A percentile compares a stretch with the other conserved stretches of the same genome.
Evolutionary conservation across 2,113 vertebrate species (phyloP).

Genomic region (Sturnus vulgaris): DNA sequence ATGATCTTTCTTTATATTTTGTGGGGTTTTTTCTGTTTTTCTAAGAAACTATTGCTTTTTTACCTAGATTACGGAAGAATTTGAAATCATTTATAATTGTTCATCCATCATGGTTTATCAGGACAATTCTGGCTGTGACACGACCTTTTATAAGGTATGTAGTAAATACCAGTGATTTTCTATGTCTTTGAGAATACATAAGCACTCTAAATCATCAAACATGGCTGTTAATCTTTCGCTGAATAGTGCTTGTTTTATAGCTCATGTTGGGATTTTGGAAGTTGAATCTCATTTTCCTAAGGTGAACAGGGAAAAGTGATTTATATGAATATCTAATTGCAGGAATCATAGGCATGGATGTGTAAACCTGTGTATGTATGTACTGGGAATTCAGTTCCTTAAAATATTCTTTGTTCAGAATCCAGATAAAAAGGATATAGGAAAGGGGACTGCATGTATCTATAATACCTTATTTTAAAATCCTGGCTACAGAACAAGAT

Average conservation of each 20-base stretch:
- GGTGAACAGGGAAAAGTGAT: neutral
- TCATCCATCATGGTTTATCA: conserved; percentile 98
- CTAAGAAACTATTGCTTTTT: neutral
- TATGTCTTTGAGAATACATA: neutral
- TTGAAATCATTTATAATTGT: conserved; percentile 98
- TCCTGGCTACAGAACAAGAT: neutral
- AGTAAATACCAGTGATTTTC: neutral
- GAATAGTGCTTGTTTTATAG: neutral
- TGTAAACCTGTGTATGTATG: neutral
- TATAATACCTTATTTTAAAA: neutral
- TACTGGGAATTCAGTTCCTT: neutral
- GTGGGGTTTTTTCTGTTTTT: neutral
- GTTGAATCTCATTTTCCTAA: neutral
- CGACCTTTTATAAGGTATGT: conserved; percentile 96
- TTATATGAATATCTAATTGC: neutral
- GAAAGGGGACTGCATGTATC: neutral
- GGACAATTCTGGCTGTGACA: conserved; percentile 91
- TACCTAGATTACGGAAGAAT: conserved; percentile 90
- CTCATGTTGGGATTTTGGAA: neutral
- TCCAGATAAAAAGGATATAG: neutral
- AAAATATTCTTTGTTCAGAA: neutral
- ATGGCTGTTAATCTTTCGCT: neutral
- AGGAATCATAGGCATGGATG: neutral
- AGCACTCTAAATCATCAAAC: neutral
- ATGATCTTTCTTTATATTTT: neutral